Base-by-base conservation (phyloP, 2,888 invertebrate species). In the Rugalucina vietnamica region DNA sequence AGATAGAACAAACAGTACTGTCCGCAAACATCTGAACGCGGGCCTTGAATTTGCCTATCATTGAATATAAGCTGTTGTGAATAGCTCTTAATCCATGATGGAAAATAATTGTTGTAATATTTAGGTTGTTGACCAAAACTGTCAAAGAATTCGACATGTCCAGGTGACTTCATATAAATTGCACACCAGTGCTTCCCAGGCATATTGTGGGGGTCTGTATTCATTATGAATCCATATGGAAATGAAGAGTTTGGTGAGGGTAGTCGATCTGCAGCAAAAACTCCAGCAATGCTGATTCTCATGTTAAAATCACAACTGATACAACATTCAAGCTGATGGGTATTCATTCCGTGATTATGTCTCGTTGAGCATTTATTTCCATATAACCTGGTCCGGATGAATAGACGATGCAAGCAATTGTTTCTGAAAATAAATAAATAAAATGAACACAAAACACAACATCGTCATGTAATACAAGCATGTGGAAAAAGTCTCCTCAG, bases 191-290 rank as follows among this genome's bases (percentile, higher is more conserved):
- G 81, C 32, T 37, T 24, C 1, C 73, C 81, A 29, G 8, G 0
- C 72, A 37, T 72, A 32, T 29, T 49, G 24, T 77, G 76, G 18
- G 43, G 32, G 36, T 77, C 81, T 21, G 76, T 77, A 34, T 77
- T 81, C 10, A 57, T 72, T 32, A 77, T 81, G 29, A 81, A 77
- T 29, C 72, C 77, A 36, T 12, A 71, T 10, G 71, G 81, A 54
- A 43, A 36, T 18, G 24, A 29, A 0, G 32, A 29, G 24, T 60
- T 10, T 29, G 37, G 29, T 21, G 27, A 14, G 1, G 81, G 77
- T 60, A 81, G 49, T 60, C n/a, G 32, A 60, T 81, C 81, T 10
- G 81, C 77, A n/a, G 81, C 73, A 77, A 43, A 77, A 21, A 81
- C 72, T 4, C 81, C 73, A 29, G 65, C 29, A 0, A 76, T 60